Evolutionary conservation across 2,113 vertebrate genomes (phyloP).

Genomic region (Todiramphus saurophagus): DNA sequence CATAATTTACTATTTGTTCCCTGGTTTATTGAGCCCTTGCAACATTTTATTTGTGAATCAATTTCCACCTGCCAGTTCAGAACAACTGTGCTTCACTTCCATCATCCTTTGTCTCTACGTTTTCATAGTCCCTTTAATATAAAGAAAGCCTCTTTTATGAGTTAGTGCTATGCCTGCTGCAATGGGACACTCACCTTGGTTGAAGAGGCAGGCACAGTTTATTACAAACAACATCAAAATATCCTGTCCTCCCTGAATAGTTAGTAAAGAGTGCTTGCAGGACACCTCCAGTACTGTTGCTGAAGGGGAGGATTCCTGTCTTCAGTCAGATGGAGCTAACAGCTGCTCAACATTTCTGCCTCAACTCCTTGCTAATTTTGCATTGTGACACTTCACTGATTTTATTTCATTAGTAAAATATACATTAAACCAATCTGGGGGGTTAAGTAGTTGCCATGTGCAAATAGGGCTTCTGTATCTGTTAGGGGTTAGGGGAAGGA

Average conservation of each 20-base stretch:
- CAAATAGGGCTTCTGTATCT: background rate
- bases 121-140: background rate
- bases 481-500: background rate
- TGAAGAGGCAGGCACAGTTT: background rate
- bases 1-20: background rate
- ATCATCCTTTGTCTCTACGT: background rate
- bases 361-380: background rate
- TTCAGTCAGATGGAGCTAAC: background rate
- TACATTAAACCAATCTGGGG: background rate
- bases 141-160: background rate
- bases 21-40: background rate
- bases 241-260: background rate
- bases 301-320: background rate
- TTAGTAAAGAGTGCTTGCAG: background rate
- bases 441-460: background rate
- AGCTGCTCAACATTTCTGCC: background rate
- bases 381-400: rapidly evolving
- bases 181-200: background rate
- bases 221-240: background rate
- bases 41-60: constrained; percentile 30
- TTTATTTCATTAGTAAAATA: background rate
- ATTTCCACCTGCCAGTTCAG: background rate
- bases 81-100: background rate
- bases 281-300: background rate
- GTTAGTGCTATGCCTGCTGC: background rate